Percentiles rank a stretch among this genome's conserved stretches.
Conservation (phyloP, 2,797 vertebrate genomes). For the Sebastes diaconus region DNA sequence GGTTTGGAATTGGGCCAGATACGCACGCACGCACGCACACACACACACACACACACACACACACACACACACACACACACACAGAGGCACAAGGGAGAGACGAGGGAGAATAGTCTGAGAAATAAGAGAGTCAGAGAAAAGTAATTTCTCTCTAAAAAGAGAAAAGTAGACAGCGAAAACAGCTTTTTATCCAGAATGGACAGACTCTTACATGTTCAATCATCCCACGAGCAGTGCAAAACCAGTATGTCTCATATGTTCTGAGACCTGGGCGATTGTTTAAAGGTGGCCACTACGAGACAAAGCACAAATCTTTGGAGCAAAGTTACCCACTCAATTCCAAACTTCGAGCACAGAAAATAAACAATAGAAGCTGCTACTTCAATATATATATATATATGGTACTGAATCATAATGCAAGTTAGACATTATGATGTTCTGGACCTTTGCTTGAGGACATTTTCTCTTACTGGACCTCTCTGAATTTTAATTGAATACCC, state of each 20-base stretch:
- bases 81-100: too few species aligned
- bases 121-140: background rate
- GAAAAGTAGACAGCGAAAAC: background rate
- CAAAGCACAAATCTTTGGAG: background rate
- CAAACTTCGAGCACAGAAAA: background rate
- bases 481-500: background rate
- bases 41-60: background rate
- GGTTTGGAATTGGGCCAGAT: too few species aligned
- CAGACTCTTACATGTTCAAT: background rate
- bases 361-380: background rate
- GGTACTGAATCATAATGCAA: background rate
- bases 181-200: background rate
- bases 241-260: background rate
- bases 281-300: background rate
- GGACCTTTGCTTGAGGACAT: background rate
- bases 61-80: background rate
- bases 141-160: background rate
- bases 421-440: background rate
- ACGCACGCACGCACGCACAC: background rate
- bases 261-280: background rate
- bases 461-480: background rate
- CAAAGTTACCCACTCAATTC: background rate
- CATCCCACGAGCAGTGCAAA: background rate
- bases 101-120: background rate
- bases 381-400: too few species aligned